Conservation (phyloP, 2,113 vertebrate species). For the Neotoma lepida region DNA sequence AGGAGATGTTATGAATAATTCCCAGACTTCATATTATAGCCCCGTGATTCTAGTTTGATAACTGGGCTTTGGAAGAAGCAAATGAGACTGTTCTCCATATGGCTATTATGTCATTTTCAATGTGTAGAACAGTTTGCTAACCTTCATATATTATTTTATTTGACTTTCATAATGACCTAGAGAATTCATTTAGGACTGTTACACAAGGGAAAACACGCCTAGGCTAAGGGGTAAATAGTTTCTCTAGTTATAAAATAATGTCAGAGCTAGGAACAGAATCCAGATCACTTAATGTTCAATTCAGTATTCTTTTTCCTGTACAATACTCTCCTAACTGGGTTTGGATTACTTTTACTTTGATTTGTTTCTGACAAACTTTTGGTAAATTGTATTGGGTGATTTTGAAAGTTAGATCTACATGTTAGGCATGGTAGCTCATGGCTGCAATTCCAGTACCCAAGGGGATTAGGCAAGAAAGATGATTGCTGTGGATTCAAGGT, state of each 20-base stretch:
- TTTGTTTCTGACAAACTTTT: conserved; percentile 20
- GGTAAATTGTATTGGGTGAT: neutral
- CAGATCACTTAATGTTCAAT: neutral
- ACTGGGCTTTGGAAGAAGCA: conserved; percentile 48
- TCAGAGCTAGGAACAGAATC: neutral
- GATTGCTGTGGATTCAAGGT: neutral
- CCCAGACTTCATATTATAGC: neutral
- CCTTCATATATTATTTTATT: conserved; percentile 2
- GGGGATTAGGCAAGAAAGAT: too few relatives aligned
- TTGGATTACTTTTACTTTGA: conserved; percentile 35
- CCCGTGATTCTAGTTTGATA: conserved; percentile 33
- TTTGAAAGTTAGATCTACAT: conserved; percentile 11
- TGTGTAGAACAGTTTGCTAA: conserved; percentile 35
- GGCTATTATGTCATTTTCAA: conserved; percentile 18
- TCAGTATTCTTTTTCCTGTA: neutral
- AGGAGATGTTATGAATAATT: conserved; percentile 5
- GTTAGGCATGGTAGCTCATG: neutral
- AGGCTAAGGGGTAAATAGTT: neutral
- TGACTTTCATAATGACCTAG: conserved; percentile 2
- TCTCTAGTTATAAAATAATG: neutral
- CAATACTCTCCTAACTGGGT: neutral
- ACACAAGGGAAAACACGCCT: neutral
- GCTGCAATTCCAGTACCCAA: neutral
- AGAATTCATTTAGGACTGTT: neutral
- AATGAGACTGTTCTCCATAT: conserved; percentile 4